phyloP scores from a whole-genome alignment of 2,113 vertebrate genomes.

The Peromyscus maniculatus region DNA sequence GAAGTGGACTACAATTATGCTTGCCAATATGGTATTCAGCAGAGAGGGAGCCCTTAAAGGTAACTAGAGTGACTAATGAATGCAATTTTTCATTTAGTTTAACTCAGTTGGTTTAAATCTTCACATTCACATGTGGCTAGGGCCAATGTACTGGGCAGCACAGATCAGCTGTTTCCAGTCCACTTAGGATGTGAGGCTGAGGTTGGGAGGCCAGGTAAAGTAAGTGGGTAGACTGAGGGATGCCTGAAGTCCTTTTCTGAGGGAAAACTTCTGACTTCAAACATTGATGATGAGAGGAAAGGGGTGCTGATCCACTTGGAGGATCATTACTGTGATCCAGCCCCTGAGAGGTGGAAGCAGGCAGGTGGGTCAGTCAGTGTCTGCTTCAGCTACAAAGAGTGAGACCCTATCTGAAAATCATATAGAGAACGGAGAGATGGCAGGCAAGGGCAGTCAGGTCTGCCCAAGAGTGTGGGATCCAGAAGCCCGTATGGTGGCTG shows the following conservation, averaged over 20 bases:
- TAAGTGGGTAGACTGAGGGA: background rate
- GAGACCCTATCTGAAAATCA: background rate
- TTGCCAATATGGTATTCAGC: background rate
- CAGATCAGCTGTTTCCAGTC: background rate
- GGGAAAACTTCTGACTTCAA: background rate
- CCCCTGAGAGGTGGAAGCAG: background rate
- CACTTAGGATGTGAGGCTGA: background rate
- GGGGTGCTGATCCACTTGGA: background rate
- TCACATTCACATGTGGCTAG: background rate
- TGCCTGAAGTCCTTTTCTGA: slow-evolving; percentile 40
- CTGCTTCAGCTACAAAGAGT: background rate
- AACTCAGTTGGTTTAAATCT: slow-evolving; percentile 3
- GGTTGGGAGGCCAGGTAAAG: background rate
- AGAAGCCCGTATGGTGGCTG: background rate
- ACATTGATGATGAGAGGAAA: background rate
- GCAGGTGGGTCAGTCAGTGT: background rate
- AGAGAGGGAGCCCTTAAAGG: background rate
- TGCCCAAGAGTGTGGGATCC: background rate
- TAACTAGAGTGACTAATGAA: background rate
- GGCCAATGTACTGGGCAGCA: background rate
- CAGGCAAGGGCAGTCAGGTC: background rate
- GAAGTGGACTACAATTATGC: background rate
- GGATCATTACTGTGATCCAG: background rate
- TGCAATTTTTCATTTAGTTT: background rate
- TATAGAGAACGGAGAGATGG: background rate